Conservation (phyloP, 2,797 vertebrate genomes). For the Silurus lanzhouensis region DNA sequence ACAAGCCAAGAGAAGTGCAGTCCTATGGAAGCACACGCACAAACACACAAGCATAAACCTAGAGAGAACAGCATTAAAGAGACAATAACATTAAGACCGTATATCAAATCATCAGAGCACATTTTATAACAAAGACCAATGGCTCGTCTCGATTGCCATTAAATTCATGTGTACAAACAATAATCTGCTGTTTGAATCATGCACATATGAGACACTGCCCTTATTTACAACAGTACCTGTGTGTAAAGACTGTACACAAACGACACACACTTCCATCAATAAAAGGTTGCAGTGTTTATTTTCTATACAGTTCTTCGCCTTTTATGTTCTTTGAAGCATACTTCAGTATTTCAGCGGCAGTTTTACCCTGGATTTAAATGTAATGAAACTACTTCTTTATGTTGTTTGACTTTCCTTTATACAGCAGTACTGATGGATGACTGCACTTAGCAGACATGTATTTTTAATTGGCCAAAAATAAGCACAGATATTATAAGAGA, state of each 20-base stretch:
- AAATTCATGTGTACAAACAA: neutral
- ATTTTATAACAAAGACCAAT: neutral
- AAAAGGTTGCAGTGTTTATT: neutral
- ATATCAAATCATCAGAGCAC: neutral
- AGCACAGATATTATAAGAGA: neutral
- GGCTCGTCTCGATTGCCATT: neutral
- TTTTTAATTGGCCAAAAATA: neutral
- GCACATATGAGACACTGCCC: neutral
- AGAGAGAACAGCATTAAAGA: neutral
- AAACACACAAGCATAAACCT: slow-evolving; percentile 12
- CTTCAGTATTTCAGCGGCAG: neutral
- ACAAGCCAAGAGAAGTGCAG: slow-evolving; percentile 83
- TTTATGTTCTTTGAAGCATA: neutral
- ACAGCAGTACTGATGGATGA: neutral
- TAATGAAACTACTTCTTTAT: neutral
- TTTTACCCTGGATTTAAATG: neutral
- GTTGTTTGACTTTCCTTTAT: neutral
- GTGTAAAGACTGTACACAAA: neutral
- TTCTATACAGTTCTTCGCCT: neutral
- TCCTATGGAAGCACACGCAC: slow-evolving; percentile 66
- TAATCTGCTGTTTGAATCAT: neutral
- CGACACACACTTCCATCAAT: neutral
- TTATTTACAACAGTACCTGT: neutral
- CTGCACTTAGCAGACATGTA: neutral
- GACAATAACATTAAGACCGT: neutral